These are phyloP conservation scores for Cassiopea xamachana DNA, from an alignment of 30 jellyfish, hydroid and myxozoan genomes.

Conservation along the genomic window DNA sequence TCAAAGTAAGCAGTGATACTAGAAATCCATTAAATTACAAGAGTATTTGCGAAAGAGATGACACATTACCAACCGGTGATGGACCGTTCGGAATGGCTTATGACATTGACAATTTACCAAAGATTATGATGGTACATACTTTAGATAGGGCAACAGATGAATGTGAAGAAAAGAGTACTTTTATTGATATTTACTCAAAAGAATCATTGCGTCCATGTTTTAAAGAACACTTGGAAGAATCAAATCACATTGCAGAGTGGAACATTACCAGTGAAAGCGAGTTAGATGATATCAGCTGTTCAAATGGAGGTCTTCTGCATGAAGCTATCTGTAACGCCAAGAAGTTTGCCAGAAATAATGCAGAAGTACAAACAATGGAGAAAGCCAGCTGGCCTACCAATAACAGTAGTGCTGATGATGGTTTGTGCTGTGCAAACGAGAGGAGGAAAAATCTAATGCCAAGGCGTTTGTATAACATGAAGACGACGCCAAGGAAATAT, in stretches of 20 bases:
- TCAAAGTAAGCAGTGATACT: neutral
- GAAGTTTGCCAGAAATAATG: neutral
- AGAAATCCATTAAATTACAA: neutral
- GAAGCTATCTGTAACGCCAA: constrained; percentile 3
- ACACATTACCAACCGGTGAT: neutral
- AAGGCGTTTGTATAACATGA: neutral
- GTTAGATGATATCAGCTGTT: neutral
- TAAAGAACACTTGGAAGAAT: neutral
- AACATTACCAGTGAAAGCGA: too few species aligned
- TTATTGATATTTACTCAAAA: constrained; percentile 33
- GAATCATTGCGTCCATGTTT: constrained; percentile 23
- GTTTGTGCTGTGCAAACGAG: neutral
- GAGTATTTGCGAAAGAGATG: neutral
- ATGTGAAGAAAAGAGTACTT: constrained; percentile 18
- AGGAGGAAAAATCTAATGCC: neutral
- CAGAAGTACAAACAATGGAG: neutral
- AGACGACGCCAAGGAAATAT: neutral
- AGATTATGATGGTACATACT: constrained; percentile 54
- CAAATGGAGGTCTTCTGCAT: neutral
- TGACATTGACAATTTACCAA: constrained; percentile 50
- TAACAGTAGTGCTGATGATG: neutral
- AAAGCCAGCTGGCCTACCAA: neutral
- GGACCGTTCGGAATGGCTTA: constrained; percentile 54
- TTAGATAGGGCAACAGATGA: constrained; percentile 19
- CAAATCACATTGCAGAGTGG: neutral